Base-by-base conservation (phyloP, 2,113 vertebrate species). In the Pseudorasbora parva region DNA sequence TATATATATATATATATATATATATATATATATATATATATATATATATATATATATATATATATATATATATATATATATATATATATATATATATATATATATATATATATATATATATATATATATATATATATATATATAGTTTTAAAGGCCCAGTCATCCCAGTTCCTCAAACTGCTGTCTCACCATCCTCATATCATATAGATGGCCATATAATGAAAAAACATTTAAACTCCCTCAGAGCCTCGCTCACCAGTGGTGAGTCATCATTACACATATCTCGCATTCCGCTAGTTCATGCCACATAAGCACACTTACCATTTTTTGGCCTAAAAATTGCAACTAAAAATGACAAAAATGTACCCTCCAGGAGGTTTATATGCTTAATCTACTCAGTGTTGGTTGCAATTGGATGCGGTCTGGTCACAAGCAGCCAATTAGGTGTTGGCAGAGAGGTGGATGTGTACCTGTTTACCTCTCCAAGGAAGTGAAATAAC, bases 141-240 rank as follows among this genome's bases (percentile, higher is more conserved):
- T n/a, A n/a, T n/a, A n/a, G n/a, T n/a, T n/a, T n/a, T n/a, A n/a
- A n/a, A n/a, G n/a, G n/a, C n/a, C n/a, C n/a, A n/a, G n/a, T n/a
- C n/a, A n/a, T 30, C 30, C 30, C 81, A 60, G 49, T 85, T 84
- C 86, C 81, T 82, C n/a, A 66, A 69, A 79, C 89, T 88, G 88
- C 87, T 88, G 90, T 80, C 84, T 81, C 66, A 64, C 85, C 81
- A 82, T 86, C 88, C 83, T 86, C 84, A 83, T 87, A 84, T 88
- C 90, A 92, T 88, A 90, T 84, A 88, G 88, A 66, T 12, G 47
- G 78, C 82, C 85, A 88, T 88, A 87, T 81, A 49, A 85, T 73
- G 17, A 69, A 66, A 74, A 73, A 25, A 74, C 10, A 45, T 37
- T 76, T 66, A 47, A 86, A 33, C 60, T 75, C 71, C 41, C 71